Percentiles rank a stretch among this genome's conserved stretches.
phyloP scores from a whole-genome alignment of 1,140 invertebrate species.

The Lordiphosa collinella region DNA sequence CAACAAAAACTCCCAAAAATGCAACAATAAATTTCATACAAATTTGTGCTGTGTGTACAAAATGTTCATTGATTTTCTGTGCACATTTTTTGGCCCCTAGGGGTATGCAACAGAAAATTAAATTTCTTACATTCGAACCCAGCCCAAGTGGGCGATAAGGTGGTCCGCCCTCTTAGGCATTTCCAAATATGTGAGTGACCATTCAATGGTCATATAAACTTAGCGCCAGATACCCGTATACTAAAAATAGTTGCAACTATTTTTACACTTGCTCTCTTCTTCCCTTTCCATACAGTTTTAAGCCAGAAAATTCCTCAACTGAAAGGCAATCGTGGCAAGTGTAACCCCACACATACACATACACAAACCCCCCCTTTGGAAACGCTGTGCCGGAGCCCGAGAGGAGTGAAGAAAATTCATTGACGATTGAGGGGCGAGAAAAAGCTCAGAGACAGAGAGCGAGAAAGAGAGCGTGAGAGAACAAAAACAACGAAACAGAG shows the following conservation, averaged over 20 bases:
- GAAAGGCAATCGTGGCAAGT: slow-evolving; percentile 73
- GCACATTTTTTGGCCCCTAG: background rate
- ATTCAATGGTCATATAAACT: slow-evolving; percentile 1
- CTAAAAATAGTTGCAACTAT: slow-evolving; percentile 69
- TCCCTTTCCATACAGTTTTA: slow-evolving; percentile 35
- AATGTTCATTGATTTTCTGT: too few relatives aligned
- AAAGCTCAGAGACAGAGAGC: slow-evolving; percentile 39
- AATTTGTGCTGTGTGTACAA: too few relatives aligned
- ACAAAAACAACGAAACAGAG: slow-evolving; percentile 70
- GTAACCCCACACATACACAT: slow-evolving; percentile 57
- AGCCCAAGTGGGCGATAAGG: background rate
- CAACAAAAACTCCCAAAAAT: too few relatives aligned
- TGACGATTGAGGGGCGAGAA: slow-evolving; percentile 55
- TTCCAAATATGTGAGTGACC: background rate
- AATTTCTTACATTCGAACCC: slow-evolving; percentile 1
- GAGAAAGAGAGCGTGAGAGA: slow-evolving; percentile 21
- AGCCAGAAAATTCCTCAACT: slow-evolving; percentile 60
- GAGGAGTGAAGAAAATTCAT: slow-evolving; percentile 61
- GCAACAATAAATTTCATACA: too few relatives aligned
- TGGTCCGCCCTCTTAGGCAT: background rate
- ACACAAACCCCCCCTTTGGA: slow-evolving; percentile 25
- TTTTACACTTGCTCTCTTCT: slow-evolving; percentile 40
- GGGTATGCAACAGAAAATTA: slow-evolving; percentile 16
- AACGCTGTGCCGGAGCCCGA: slow-evolving; percentile 13
- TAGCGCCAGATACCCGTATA: slow-evolving; percentile 8